phyloP scores from a whole-genome alignment of 1,140 invertebrate species.

The Drosophila neocordata region DNA sequence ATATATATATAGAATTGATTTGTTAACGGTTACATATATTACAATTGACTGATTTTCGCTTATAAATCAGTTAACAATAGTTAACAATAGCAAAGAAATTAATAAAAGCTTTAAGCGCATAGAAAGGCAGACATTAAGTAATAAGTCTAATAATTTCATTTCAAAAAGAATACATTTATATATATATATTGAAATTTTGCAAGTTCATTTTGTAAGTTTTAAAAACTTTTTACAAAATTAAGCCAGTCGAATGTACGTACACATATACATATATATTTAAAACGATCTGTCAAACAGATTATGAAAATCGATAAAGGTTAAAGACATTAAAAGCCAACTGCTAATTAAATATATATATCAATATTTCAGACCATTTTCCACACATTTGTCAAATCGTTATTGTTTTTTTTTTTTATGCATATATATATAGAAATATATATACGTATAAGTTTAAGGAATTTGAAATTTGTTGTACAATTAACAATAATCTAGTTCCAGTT shows the following conservation, averaged over 20 bases:
- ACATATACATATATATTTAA: too few relatives aligned
- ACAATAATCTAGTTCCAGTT: slow-evolving; percentile 7
- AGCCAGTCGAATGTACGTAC: background rate
- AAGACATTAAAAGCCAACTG: background rate
- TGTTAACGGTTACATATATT: background rate
- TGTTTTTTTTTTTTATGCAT: too few relatives aligned
- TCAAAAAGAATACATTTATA: background rate
- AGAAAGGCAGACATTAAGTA: background rate
- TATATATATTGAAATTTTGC: too few relatives aligned
- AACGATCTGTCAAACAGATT: background rate
- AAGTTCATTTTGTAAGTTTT: slow-evolving; percentile 1
- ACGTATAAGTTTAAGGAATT: too few relatives aligned
- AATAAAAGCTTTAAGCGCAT: background rate
- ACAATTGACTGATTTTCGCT: background rate
- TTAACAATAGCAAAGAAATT: background rate
- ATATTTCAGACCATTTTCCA: too few relatives aligned
- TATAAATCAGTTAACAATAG: background rate
- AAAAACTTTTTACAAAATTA: background rate
- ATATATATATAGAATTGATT: background rate
- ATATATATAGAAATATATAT: too few relatives aligned
- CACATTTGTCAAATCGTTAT: too few relatives aligned
- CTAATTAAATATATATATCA: background rate
- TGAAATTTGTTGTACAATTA: background rate
- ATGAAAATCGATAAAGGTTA: background rate
- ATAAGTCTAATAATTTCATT: background rate